phyloP scores from a whole-genome alignment of 1,140 invertebrate genomes.

The Geopemphigus sp. region DNA sequence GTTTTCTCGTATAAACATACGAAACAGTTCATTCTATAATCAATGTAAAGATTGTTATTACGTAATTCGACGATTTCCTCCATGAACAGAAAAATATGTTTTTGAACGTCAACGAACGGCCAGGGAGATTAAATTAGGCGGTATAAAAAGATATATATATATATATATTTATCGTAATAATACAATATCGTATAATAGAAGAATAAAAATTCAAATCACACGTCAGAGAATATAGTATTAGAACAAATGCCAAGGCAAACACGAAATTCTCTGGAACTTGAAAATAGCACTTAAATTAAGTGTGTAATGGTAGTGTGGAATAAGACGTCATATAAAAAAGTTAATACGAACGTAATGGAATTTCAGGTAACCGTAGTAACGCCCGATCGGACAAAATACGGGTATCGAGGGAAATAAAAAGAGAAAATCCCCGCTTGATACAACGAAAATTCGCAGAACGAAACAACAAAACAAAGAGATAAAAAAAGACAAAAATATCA shows the following conservation, averaged over 20 bases:
- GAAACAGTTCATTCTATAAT: too few relatives aligned
- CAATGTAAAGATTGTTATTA: too few relatives aligned
- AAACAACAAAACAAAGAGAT: neutral
- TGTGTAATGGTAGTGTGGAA: neutral
- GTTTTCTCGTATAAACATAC: too few relatives aligned
- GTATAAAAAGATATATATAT: too few relatives aligned
- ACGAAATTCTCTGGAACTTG: neutral
- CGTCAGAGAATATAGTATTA: neutral
- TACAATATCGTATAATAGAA: neutral
- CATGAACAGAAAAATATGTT: too few relatives aligned
- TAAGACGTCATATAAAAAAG: constrained; percentile 18
- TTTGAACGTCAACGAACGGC: too few relatives aligned
- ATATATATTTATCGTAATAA: too few relatives aligned
- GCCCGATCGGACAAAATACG: neutral
- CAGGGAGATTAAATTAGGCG: too few relatives aligned
- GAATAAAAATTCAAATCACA: neutral
- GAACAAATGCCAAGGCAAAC: neutral
- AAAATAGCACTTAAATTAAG: neutral
- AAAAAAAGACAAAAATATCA: neutral
- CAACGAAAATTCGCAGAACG: neutral
- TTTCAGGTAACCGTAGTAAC: constrained; percentile 13
- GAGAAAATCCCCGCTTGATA: neutral
- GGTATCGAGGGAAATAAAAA: constrained; percentile 14
- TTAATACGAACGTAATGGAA: constrained; percentile 15
- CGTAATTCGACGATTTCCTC: too few relatives aligned